phyloP scores from a whole-genome alignment of 1,140 invertebrate genomes.

The Hyposmocoma kahamanoa region DNA sequence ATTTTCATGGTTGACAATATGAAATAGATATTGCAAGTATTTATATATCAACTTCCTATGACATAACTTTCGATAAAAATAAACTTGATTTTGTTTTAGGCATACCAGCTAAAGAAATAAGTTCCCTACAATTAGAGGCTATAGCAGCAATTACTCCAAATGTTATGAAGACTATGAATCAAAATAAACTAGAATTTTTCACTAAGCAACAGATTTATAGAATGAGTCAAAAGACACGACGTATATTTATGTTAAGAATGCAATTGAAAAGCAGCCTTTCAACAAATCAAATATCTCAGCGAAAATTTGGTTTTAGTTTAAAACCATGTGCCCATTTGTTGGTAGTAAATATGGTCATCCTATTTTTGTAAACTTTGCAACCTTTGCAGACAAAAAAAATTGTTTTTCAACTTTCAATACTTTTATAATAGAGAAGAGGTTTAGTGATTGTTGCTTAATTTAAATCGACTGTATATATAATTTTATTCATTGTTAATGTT shows the following conservation, averaged over 20 bases:
- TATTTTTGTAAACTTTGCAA: too few species aligned
- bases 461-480: neutral
- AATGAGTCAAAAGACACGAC: slow-evolving; percentile 44
- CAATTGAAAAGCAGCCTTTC: slow-evolving; percentile 48
- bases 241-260: slow-evolving; percentile 54
- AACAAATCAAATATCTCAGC: slow-evolving; percentile 41
- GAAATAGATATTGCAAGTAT: too few species aligned
- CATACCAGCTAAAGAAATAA: slow-evolving; percentile 46
- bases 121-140: slow-evolving; percentile 51
- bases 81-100: slow-evolving; percentile 22
- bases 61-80: neutral
- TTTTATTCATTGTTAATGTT: neutral
- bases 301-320: too few species aligned
- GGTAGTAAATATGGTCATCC: too few species aligned
- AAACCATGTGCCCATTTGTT: too few species aligned
- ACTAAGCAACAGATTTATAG: slow-evolving; percentile 48
- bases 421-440: too few species aligned
- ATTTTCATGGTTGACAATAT: too few species aligned
- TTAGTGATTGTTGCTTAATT: neutral
- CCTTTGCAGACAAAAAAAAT: too few species aligned
- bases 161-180: slow-evolving; percentile 45
- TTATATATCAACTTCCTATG: too few species aligned
- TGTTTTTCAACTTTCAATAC: too few species aligned
- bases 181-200: slow-evolving; percentile 48
- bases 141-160: slow-evolving; percentile 40